phyloP scores from a whole-genome alignment of 1,140 invertebrate genomes.

The Copidosoma floridanum region DNA sequence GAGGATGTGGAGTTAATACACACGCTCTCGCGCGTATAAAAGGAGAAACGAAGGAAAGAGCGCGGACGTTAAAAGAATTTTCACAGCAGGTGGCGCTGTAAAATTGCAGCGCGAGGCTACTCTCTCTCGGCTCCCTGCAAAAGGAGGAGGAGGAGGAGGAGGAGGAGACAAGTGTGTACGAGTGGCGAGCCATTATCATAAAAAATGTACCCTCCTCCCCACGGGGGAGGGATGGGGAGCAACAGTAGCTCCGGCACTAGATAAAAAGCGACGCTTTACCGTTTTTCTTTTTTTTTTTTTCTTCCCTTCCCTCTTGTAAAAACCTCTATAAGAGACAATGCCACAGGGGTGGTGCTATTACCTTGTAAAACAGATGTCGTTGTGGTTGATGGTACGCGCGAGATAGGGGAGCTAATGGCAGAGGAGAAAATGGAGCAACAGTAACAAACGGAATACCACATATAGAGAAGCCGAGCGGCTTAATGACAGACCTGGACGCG shows the following conservation, averaged over 20 bases:
- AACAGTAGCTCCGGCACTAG: too few species aligned
- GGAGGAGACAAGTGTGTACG: constrained; percentile 4
- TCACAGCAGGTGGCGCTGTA: constrained; percentile 2
- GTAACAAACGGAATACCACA: too few species aligned
- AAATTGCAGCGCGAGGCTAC: constrained; percentile 13
- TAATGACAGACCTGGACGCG: not conserved
- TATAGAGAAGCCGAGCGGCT: too few species aligned
- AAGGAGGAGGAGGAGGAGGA: not conserved
- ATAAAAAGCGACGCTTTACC: too few species aligned
- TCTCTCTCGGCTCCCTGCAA: not conserved
- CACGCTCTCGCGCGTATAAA: not conserved
- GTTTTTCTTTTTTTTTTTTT: too few species aligned
- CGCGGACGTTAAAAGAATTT: constrained; percentile 16
- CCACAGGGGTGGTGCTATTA: not conserved
- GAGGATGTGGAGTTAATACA: too few species aligned
- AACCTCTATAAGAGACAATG: too few species aligned
- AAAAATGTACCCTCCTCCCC: constrained; percentile 1
- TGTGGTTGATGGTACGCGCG: too few species aligned
- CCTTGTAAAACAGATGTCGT: not conserved
- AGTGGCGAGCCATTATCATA: constrained; percentile 21
- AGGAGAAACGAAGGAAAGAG: constrained; percentile 3
- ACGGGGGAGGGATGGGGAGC: not conserved
- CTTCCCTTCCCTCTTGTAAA: too few species aligned
- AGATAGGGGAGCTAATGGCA: not conserved
- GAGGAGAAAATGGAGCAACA: too few species aligned